Evolutionary conservation across 1,140 invertebrate species (phyloP).

Genomic region (Meloidogyne chitwoodi): DNA sequence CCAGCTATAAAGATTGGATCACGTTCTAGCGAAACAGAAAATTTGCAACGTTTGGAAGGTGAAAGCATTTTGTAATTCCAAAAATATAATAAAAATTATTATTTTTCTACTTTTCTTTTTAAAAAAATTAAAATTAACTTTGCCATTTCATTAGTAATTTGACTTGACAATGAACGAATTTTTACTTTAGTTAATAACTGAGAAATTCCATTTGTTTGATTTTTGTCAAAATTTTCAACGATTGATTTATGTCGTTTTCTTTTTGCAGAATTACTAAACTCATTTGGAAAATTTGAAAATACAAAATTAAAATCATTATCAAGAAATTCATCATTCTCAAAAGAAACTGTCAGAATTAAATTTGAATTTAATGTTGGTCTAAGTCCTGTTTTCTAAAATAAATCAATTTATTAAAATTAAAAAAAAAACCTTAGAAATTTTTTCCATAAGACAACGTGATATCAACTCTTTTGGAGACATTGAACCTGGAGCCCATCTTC

Average conservation of each 20-base stretch:
- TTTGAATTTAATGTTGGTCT: constrained; percentile 50
- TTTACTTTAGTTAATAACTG: constrained; percentile 43
- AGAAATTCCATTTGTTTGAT: neutral
- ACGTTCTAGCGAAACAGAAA: constrained; percentile 38
- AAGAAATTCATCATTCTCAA: constrained; percentile 53
- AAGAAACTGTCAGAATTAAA: constrained; percentile 50
- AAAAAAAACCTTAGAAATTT: constrained; percentile 40
- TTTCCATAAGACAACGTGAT: constrained; percentile 38
- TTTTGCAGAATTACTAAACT: constrained; percentile 22
- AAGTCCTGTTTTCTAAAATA: constrained; percentile 42
- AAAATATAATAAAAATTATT: neutral
- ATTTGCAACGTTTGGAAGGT: constrained; percentile 30
- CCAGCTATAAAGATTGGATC: constrained; percentile 52
- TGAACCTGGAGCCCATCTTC: neutral
- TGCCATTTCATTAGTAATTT: constrained; percentile 31
- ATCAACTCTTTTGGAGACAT: constrained; percentile 37
- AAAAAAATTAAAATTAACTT: constrained; percentile 22
- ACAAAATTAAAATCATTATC: constrained; percentile 41
- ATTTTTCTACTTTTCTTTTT: no score
- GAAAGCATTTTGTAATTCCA: constrained; percentile 41
- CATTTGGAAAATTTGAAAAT: constrained; percentile 40
- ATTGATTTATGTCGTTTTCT: constrained; percentile 18
- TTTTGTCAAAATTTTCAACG: neutral
- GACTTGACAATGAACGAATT: constrained; percentile 24
- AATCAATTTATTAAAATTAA: neutral